These are phyloP conservation scores for Petrophora chlorosata DNA, from an alignment of 2,888 invertebrate genomes.

Conservation along the genomic window DNA sequence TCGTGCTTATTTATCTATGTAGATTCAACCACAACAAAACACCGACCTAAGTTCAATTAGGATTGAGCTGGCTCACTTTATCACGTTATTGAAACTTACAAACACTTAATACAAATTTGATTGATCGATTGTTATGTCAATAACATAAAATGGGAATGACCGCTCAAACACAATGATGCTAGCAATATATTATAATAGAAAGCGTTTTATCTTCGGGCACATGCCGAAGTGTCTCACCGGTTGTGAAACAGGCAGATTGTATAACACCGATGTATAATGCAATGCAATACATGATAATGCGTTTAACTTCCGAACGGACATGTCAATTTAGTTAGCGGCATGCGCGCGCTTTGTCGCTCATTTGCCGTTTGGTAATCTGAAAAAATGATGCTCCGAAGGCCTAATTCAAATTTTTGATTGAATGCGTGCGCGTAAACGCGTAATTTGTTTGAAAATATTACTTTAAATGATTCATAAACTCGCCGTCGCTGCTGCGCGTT, in stretches of 20 bases:
- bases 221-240: constrained; percentile 63
- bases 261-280: constrained; percentile 48
- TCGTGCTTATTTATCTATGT: too few species aligned
- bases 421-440: too few species aligned
- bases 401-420: too few species aligned
- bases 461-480: too few species aligned
- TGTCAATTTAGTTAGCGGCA: constrained; percentile 55
- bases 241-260: constrained; percentile 65
- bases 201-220: constrained; percentile 60
- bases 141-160: constrained; percentile 19
- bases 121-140: constrained; percentile 17
- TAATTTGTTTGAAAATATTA: too few species aligned
- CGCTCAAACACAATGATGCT: constrained; percentile 1
- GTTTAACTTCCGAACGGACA: constrained; percentile 75
- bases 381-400: too few species aligned
- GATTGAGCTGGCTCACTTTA: too few species aligned
- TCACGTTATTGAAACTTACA: constrained; percentile 1
- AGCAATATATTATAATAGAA: constrained; percentile 56
- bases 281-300: constrained; percentile 68
- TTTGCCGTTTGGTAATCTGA: constrained; percentile 21
- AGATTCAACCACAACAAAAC: too few species aligned
- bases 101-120: constrained; percentile 6
- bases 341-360: constrained; percentile 27
- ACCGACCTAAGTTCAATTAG: too few species aligned
- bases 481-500: too few species aligned